Evolutionary conservation across 1,140 invertebrate genomes (phyloP), one percentile per base, ranked within the genome.

Genomic region (Subanguina moxae): DNA sequence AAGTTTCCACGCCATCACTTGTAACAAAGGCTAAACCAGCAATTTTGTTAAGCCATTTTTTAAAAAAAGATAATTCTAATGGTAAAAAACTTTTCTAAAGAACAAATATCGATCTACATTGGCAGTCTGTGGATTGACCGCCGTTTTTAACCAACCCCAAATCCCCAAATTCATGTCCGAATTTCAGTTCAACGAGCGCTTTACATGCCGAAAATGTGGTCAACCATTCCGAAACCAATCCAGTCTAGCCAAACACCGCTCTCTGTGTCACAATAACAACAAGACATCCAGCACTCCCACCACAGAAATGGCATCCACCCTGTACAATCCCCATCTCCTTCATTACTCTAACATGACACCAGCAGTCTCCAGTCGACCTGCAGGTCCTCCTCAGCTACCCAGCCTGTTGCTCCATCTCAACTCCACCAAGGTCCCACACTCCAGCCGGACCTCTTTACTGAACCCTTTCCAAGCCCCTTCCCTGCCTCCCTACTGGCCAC

Each of bases 401-500:
- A 65, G 30, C 8, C 17, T 65, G 11, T 25, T 65, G 19, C 52
- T 48, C 15, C 48, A n/a, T 7, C 63, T 57, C 9, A 65, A 52
- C 59, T 17, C 21, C 21, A 8, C 19, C 15, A 65, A 23, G 21
- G 25, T 21, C 17, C 19, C 38, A n/a, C 43, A 45, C 43, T n/a
- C 43, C 11, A 45, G 11, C 15, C n/a, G n/a, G 8, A 3, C 48
- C 3, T 21, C 48, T 52, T 15, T 52, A 15, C 3, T 52, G 3
- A 3, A 52, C 17, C 48, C 48, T 5, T 52, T 52, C 48, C 23
- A 21, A 15, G 23, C 48, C 57, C 3, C 46, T 19, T 1, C 7
- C 27, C 1, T 38, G 28, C 59, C 48, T 45, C 48, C 82, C 80
- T 64, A 84, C 83, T 63, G 83, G 23, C 84, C 87, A 5, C 48